Conservation (phyloP, 2,113 vertebrate species). For the Cranoglanis bouderius region DNA sequence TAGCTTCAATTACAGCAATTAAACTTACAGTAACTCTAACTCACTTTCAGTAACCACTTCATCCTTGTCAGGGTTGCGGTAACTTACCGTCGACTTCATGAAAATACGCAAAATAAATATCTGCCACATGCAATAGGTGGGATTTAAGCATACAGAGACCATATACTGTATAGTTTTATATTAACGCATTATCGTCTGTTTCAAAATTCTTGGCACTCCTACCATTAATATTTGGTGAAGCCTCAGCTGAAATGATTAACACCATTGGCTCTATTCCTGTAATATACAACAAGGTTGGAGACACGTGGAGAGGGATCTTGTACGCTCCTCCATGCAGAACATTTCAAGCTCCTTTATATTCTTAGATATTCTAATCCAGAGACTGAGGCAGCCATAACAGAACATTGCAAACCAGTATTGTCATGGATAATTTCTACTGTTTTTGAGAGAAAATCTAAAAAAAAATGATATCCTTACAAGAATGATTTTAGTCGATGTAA, state of each 20-base stretch:
- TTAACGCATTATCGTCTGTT: not conserved
- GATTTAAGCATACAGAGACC: not conserved
- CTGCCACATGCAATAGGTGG: not conserved
- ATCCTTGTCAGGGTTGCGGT: not conserved
- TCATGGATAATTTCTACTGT: not conserved
- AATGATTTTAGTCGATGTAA: not conserved
- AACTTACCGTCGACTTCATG: not conserved
- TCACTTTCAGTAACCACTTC: not conserved
- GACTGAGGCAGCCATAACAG: not conserved
- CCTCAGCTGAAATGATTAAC: not conserved
- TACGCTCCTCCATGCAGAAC: not conserved
- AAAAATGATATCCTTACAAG: not conserved
- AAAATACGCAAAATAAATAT: not conserved
- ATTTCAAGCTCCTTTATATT: not conserved
- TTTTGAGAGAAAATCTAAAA: not conserved
- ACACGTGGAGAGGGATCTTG: not conserved
- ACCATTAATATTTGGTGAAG: not conserved
- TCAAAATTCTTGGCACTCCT: not conserved
- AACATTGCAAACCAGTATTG: not conserved
- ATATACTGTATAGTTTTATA: not conserved
- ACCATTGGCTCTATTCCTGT: not conserved
- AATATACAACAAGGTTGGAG: not conserved
- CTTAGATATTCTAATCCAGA: not conserved
- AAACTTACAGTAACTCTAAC: constrained; percentile 25
- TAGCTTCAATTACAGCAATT: not conserved